Base-by-base conservation (phyloP, 2,888 invertebrate species). In the Athalia circularis region DNA sequence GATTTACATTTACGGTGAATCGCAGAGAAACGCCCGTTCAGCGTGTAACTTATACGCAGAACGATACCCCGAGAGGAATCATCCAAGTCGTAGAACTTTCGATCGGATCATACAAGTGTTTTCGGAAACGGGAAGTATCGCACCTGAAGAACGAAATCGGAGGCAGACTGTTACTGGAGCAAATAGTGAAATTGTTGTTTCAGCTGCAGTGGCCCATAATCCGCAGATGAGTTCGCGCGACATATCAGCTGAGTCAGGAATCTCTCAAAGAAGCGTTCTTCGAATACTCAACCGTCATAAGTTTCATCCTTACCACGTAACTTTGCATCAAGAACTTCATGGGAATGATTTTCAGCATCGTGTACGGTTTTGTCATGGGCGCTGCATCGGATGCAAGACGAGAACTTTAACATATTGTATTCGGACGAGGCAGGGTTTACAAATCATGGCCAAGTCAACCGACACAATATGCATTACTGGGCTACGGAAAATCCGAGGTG, bases 321-420 rank as follows among this genome's bases (percentile, higher is more conserved):
- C 74, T 65, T 74, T 80, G 45, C 78, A 79, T 61, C 80, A 81
- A 68, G 77, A 82, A 78, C 78, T 80, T 65, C 79, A 79, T 80
- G 82, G 79, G 11, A 65, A 79, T 72, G 78, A 81, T 79, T 82
- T 82, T 75, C 62, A 78, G 68, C 72, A 81, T 68, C 77, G 82
- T 54, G 64, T 80, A 11, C 62, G 72, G 61, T 81, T 80, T 79
- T 81, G 80, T 75, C 74, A 75, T 79, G 81, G 79, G 70, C 78
- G 57, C 72, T 62, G 62, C 64, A 77, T n/a, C 72, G 79, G 59
- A 72, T 80, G 65, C 74, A 77, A 78, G 47, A 65, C 48, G n/a
- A 45, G 4, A 47, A 11, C 65, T 65, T 65, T 47, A 45, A 47
- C 5, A 47, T 65, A 65, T 65, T 65, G 47, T 65, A 47, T 65